phyloP scores from a whole-genome alignment of 2,797 vertebrate species.

The Oreortyx pictus region DNA sequence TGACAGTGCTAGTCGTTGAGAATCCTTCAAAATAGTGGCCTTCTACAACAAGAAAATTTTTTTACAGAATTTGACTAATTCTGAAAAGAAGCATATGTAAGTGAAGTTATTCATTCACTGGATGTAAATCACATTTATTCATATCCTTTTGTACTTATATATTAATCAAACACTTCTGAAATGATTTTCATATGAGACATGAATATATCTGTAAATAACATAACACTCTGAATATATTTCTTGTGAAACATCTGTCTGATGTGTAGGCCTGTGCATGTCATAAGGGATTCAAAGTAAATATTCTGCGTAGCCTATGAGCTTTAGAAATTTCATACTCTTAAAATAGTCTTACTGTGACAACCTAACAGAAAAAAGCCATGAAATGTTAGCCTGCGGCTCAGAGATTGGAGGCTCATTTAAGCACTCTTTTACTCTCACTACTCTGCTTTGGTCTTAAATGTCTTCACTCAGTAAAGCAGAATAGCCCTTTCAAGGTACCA shows the following conservation, averaged over 20 bases:
- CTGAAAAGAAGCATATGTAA: neutral
- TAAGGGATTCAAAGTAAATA: neutral
- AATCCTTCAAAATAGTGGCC: neutral
- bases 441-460: neutral
- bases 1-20: neutral
- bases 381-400: neutral
- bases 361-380: neutral
- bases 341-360: neutral
- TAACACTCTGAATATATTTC: neutral
- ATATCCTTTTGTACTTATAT: neutral
- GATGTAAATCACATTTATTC: neutral
- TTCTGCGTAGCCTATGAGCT: neutral
- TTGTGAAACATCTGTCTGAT: neutral
- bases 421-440: neutral
- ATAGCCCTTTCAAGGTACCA: neutral
- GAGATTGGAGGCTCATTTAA: neutral
- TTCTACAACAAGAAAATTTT: accelerated
- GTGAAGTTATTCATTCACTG: neutral
- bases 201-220: neutral
- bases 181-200: neutral
- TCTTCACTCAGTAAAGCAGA: neutral
- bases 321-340: neutral
- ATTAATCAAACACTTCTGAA: neutral
- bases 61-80: neutral
- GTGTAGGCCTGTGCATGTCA: neutral